Evolutionary conservation across 2,797 vertebrate species (phyloP), one percentile per base, ranked within the genome.

Genomic region (Australoheros facetus): DNA sequence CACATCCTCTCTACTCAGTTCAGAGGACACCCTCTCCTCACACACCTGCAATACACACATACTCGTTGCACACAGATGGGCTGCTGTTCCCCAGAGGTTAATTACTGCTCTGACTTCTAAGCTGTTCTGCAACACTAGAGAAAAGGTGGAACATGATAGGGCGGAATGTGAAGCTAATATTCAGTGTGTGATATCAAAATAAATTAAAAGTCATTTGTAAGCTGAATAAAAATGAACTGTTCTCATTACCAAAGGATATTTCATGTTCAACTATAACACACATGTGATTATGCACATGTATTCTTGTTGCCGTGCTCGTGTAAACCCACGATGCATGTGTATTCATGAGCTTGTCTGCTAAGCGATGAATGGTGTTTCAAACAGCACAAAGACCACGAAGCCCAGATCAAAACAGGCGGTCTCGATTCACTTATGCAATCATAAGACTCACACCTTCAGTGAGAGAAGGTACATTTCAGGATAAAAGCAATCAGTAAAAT

Each of bases 401-500:
- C 69, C 48, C 39, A 82, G 81, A 93, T 92, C 91, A 93, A 95
- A 93, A 92, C 88, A 60, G 53, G 56, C 64, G 4, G 83, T 28
- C 85, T 59, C 86, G 77, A 88, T 87, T 55, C 79, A 62, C 55
- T 90, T 85, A 80, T 81, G 81, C 13, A 83, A 78, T 73, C 37
- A 1, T 34, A 73, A 70, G 81, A 85, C 80, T 86, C 87, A 51
- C 93, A 93, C 92, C 88, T 90, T 84, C 5, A 39, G 64, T 37
- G 53, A 58, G 1, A 7, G 75, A 83, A 84, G 58, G 80, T 56
- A 39, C 73, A 73, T 86, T 81, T 85, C 48, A 51, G 87, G 90
- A 94, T 92, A 88, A 94, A 95, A 93, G 91, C 88, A 59, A 77
- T 70, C 53, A 70, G 81, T 77, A n/a, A 82, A 87, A 89, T 86